Conservation (phyloP, 1,140 invertebrate genomes). For the Brachionus manjavacas region DNA sequence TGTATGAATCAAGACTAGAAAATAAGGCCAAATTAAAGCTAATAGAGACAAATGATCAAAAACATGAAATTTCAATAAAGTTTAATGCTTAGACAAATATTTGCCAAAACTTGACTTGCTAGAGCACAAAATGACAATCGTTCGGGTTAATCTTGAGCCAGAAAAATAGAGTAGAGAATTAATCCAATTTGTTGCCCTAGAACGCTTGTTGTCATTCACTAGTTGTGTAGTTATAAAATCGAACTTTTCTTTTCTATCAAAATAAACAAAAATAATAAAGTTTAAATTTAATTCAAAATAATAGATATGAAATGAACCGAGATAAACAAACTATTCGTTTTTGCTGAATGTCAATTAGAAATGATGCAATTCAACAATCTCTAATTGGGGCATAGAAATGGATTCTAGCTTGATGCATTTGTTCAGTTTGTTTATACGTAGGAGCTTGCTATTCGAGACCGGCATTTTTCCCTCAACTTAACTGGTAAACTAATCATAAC, state of each 20-base stretch:
- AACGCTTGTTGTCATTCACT: not conserved
- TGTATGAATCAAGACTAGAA: not conserved
- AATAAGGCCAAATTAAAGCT: not conserved
- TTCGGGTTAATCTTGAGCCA: constrained; percentile 9
- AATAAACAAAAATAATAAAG: not conserved
- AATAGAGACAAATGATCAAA: not conserved
- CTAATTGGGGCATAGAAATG: not conserved
- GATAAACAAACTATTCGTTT: not conserved
- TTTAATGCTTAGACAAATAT: not conserved
- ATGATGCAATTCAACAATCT: not conserved
- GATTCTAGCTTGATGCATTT: not conserved
- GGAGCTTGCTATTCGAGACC: not conserved
- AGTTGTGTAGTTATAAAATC: not conserved
- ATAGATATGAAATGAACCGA: not conserved
- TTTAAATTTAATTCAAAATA: not conserved
- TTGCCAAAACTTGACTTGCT: not conserved
- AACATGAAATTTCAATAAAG: not conserved
- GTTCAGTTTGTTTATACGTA: not conserved
- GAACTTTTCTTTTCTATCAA: not conserved
- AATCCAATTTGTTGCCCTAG: constrained; percentile 17
- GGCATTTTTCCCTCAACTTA: constrained; percentile 1
- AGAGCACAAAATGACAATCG: not conserved
- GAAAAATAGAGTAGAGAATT: not conserved
- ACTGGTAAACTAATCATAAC: constrained; percentile 3
- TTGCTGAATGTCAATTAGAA: constrained; percentile 23